Evolutionary conservation across 2,888 invertebrate species (phyloP), one percentile per base, ranked within the genome.

Genomic region (Stratiomys singularior): DNA sequence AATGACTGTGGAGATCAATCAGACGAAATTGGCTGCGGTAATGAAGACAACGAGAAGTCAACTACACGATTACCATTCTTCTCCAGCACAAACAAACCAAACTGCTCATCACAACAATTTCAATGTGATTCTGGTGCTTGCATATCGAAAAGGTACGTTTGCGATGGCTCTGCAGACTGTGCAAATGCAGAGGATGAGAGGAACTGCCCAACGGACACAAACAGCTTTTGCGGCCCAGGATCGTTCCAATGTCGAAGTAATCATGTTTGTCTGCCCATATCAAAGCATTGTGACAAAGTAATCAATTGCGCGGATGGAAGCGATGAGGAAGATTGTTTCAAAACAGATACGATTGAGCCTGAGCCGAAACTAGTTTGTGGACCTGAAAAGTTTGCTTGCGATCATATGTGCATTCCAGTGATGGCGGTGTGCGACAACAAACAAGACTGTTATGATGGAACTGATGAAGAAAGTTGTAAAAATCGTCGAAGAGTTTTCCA

Each of bases 1-100:
- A 89, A 92, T 81, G 95, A 95, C 82, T 95, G 95, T 81, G 92
- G 91, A 0, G 94, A 95, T 81, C 89, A 89, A 56, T 92, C 92
- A 0, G 95, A 95, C 83, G 95, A 95, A 84, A 81, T 90, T 0
- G 93, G 92, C 0, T 93, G 91, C 79, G 88, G 83, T 21, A 44
- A 82, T 5, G 81, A 83, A 11, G 44, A 76, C 0, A 52, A 28
- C 37, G 78, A 79, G 46, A 37, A 58, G 1, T 79, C 77, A 25
- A 47, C 77, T 15, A 76, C 79, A 5, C 80, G 81, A 13, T 87
- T 13, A 78, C 83, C 74, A 76, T 83, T 81, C 83, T 85, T 4
- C 83, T 85, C 72, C 79, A n/a, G 1, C 78, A 85, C 23, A 82
- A 83, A 0, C 81, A 82, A 13, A 82, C 81, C 47, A 56, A 78